A percentile compares a stretch with the other conserved stretches of the same genome.
phyloP scores from a whole-genome alignment of 1,140 invertebrate genomes.

The Bombus cullumanus region DNA sequence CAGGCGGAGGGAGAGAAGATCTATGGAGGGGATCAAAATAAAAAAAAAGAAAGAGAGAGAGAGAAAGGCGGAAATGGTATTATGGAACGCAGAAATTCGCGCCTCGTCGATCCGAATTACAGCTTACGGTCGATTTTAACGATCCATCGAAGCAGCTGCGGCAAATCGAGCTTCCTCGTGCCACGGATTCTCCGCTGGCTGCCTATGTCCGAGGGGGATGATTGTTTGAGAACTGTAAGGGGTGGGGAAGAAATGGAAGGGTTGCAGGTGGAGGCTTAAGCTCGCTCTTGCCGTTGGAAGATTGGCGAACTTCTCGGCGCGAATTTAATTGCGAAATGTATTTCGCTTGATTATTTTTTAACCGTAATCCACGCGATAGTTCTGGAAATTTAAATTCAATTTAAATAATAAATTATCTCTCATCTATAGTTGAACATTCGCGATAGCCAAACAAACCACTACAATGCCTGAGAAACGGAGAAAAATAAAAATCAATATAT shows the following conservation, averaged over 20 bases:
- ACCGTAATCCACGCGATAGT: too few relatives aligned
- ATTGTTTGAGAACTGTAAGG: constrained; percentile 6
- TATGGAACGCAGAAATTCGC: constrained; percentile 43
- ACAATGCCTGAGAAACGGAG: too few relatives aligned
- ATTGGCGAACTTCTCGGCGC: constrained; percentile 14
- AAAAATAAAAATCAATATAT: not conserved
- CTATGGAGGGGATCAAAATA: not conserved
- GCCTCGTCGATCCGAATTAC: constrained; percentile 48
- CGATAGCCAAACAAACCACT: not conserved
- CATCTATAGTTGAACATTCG: not conserved
- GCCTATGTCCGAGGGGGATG: constrained; percentile 21
- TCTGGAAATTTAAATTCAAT: not conserved
- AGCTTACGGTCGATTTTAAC: constrained; percentile 50
- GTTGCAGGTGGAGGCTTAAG: constrained; percentile 22
- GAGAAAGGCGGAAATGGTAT: constrained; percentile 1
- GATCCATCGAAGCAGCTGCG: constrained; percentile 48
- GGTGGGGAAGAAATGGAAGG: constrained; percentile 24
- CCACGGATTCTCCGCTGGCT: constrained; percentile 16
- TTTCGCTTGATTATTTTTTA: not conserved
- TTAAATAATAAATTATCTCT: not conserved
- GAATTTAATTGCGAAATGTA: constrained; percentile 1
- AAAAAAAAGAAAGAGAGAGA: not conserved
- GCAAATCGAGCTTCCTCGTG: constrained; percentile 45
- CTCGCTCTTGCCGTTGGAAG: not conserved
- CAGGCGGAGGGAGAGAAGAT: not conserved